Conservation (phyloP, 23 tunicate genomes). For the Trididemnum nubilum region DNA sequence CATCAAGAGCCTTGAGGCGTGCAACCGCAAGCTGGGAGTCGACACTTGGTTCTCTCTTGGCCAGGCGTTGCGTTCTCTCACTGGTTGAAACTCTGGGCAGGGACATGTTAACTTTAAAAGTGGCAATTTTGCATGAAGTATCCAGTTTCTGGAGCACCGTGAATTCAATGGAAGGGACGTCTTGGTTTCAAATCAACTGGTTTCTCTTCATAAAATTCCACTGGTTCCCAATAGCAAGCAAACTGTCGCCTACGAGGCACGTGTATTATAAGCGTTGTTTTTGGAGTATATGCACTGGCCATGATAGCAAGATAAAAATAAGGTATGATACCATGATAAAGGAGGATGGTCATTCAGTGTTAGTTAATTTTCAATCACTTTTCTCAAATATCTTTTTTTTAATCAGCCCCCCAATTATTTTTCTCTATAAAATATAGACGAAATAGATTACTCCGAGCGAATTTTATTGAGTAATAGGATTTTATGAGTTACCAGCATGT, state of each 20-base stretch:
- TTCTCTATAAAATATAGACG: too few species aligned
- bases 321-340: too few species aligned
- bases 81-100: constrained; percentile 89
- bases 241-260: constrained; percentile 92
- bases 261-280: constrained; percentile 79
- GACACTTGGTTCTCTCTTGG: constrained; percentile 97
- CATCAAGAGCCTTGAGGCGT: constrained; percentile 95
- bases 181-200: constrained; percentile 51
- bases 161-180: constrained; percentile 86
- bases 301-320: too few species aligned
- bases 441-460: too few species aligned
- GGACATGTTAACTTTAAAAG: constrained; percentile 85
- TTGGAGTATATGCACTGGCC: constrained; percentile 82
- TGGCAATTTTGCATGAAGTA: constrained; percentile 67
- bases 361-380: too few species aligned
- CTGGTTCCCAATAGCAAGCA: constrained; percentile 71
- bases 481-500: too few species aligned
- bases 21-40: constrained; percentile 93
- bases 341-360: too few species aligned
- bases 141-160: constrained; percentile 88
- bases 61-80: constrained; percentile 83
- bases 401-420: too few species aligned
- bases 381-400: too few species aligned
- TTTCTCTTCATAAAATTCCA: constrained; percentile 55
- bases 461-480: too few species aligned